Evolutionary conservation across 2,888 invertebrate genomes (phyloP).

Genomic region (Acleris literana): DNA sequence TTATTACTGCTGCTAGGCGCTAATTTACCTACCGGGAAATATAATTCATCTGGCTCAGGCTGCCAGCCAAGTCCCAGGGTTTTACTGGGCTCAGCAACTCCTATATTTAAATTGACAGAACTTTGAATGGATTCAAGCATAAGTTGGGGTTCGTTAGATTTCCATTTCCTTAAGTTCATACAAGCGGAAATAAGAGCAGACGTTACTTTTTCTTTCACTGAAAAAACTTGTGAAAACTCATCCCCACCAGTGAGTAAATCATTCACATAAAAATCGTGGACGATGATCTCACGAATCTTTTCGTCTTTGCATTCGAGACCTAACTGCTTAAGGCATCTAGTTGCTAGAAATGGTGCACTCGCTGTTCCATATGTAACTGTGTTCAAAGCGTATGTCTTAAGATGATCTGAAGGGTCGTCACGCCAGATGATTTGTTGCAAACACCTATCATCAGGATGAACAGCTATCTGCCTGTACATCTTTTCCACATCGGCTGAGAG

Average conservation of each 20-base stretch:
- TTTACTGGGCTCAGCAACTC: neutral
- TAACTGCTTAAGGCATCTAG: neutral
- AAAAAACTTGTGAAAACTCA: neutral
- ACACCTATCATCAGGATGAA: too few relatives aligned
- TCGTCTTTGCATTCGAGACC: neutral
- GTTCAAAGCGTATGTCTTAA: neutral
- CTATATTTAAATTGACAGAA: neutral
- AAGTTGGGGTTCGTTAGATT: neutral
- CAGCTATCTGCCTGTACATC: neutral
- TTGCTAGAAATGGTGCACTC: too few relatives aligned
- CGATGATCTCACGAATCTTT: neutral
- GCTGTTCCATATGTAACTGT: neutral
- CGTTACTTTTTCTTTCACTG: neutral
- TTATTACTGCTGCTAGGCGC: neutral
- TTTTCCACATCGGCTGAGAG: neutral
- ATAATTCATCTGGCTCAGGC: neutral
- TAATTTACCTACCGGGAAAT: neutral
- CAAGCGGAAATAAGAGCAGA: neutral
- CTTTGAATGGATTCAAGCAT: neutral
- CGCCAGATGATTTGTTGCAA: neutral
- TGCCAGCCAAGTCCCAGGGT: neutral
- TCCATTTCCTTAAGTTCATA: slow-evolving; percentile 6
- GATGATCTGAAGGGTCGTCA: neutral
- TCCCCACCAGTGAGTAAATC: slow-evolving; percentile 4
- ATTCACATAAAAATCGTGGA: too few relatives aligned